Conservation (phyloP, 2,113 vertebrate species). For the Halichoerus grypus region DNA sequence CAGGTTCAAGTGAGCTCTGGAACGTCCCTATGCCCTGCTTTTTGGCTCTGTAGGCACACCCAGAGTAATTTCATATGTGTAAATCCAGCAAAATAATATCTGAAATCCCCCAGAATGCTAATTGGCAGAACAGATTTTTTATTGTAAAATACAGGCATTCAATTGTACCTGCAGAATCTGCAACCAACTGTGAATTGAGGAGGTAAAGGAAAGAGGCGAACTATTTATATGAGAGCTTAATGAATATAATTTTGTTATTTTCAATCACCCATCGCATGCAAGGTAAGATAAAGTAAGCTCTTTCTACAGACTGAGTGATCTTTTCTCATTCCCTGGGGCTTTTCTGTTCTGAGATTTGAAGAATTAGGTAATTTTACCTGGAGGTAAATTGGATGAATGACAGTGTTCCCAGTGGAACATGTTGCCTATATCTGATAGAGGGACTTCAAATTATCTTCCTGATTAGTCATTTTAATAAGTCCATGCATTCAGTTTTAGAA, state of each 20-base stretch:
- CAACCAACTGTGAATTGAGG: background rate
- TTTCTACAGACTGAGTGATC: background rate
- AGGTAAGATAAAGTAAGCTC: background rate
- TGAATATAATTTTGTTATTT: conserved; percentile 24
- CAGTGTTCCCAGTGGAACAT: background rate
- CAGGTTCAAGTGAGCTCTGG: background rate
- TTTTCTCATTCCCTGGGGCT: background rate
- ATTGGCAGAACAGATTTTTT: background rate
- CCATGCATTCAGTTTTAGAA: background rate
- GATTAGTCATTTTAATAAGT: conserved; percentile 4
- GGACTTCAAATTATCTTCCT: background rate
- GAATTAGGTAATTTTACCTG: background rate
- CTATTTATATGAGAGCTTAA: background rate
- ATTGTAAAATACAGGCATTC: background rate
- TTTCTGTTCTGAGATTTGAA: background rate
- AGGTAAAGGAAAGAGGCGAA: background rate
- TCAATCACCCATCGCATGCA: background rate
- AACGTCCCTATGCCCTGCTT: background rate
- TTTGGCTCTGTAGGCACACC: background rate
- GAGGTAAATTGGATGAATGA: background rate
- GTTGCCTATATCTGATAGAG: background rate
- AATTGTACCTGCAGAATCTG: background rate
- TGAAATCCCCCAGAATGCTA: background rate
- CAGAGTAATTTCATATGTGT: background rate
- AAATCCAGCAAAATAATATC: background rate